Conservation (phyloP, 2,888 invertebrate species). For the Selenia dentaria region DNA sequence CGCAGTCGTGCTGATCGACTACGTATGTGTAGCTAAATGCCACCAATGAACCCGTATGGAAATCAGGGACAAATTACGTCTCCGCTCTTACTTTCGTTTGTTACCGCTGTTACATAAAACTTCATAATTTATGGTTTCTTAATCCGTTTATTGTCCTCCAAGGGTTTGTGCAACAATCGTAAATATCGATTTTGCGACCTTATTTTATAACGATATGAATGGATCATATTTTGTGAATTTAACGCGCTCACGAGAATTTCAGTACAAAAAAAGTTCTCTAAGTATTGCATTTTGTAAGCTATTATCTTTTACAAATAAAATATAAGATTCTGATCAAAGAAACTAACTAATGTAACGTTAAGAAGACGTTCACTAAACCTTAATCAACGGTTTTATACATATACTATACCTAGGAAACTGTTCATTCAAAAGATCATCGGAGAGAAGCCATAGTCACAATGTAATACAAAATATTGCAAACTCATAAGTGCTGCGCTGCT, state of each 20-base stretch:
- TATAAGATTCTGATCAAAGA: no score
- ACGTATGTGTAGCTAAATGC: constrained; percentile 48
- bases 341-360: no score
- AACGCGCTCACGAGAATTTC: no score
- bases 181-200: constrained; percentile 42
- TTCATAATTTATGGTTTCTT: constrained; percentile 67
- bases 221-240: not conserved
- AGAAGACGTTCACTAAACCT: no score
- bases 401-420: no score
- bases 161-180: constrained; percentile 55
- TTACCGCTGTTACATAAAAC: constrained; percentile 69
- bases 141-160: constrained; percentile 63
- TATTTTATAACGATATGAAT: constrained; percentile 13
- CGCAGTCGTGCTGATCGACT: not conserved
- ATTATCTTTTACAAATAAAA: no score
- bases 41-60: constrained; percentile 72
- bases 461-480: constrained; percentile 69
- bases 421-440: no score
- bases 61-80: constrained; percentile 81
- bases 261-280: no score
- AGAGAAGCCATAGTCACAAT: no score
- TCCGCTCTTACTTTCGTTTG: constrained; percentile 76
- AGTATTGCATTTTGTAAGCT: no score
- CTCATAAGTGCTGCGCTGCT: constrained; percentile 62
- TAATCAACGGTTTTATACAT: no score